Evolutionary conservation across 2,113 vertebrate genomes (phyloP).

Genomic region (Petromus typicus): DNA sequence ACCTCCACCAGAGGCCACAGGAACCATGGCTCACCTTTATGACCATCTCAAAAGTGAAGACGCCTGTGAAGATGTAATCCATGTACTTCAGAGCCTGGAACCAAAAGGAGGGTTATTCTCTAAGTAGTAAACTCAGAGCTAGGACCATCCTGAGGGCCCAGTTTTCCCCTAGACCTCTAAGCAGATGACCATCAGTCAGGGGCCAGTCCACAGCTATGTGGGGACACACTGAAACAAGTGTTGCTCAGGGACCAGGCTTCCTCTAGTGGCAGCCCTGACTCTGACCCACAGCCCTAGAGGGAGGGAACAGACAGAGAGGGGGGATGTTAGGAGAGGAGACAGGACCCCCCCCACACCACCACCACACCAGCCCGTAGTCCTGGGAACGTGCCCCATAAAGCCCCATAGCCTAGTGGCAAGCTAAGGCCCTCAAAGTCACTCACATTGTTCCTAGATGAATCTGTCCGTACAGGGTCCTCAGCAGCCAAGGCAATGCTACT

Average conservation of each 20-base stretch:
- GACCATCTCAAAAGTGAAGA: conserved; percentile 99
- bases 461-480: conserved; percentile 95
- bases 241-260: not conserved
- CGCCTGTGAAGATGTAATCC: conserved; percentile 98
- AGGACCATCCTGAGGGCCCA: accelerated
- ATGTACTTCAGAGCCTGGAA: conserved; percentile 96
- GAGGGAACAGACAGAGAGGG: too few species aligned
- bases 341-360: too few species aligned
- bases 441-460: conserved; percentile 94
- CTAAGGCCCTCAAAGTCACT: conserved; percentile 68
- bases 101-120: not conserved
- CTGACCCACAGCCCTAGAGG: not conserved
- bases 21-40: conserved; percentile 92
- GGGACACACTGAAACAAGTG: accelerated
- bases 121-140: not conserved
- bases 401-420: not conserved
- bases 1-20: not conserved
- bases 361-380: too few species aligned
- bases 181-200: not conserved
- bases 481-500: conserved; percentile 98
- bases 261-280: not conserved
- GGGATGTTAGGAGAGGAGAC: not conserved
- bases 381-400: not conserved
- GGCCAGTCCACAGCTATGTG: too few species aligned
- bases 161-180: not conserved